phyloP scores from a whole-genome alignment of 2,113 vertebrate species.

The Bambusicola thoracicus region DNA sequence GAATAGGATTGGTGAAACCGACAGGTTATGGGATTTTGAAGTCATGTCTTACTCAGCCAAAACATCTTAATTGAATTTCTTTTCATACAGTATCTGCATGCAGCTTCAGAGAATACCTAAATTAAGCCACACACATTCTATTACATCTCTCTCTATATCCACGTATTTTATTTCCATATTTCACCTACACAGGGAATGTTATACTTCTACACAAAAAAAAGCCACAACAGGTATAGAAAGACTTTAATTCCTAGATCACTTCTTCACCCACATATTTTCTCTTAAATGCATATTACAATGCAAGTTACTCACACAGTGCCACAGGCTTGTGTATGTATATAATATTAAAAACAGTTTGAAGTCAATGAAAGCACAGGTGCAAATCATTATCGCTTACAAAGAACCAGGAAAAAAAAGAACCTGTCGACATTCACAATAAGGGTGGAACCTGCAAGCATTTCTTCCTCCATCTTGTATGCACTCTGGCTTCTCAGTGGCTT shows the following conservation, averaged over 20 bases:
- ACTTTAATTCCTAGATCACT: background rate
- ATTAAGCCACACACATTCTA: background rate
- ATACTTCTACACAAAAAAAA: background rate
- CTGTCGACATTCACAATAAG: background rate
- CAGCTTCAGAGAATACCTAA: background rate
- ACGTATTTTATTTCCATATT: background rate
- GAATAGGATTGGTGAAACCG: background rate
- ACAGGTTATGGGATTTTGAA: background rate
- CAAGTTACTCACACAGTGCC: background rate
- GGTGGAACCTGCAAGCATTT: background rate
- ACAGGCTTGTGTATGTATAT: background rate
- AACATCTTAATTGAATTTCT: background rate
- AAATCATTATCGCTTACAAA: background rate
- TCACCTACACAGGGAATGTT: background rate
- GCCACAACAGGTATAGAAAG: background rate
- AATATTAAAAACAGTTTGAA: background rate
- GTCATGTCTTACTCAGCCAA: background rate
- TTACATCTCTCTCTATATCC: background rate
- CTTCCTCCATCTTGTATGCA: background rate
- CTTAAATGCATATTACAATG: background rate
- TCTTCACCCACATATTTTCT: background rate
- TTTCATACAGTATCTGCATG: background rate
- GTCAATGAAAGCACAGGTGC: slow-evolving; percentile 17
- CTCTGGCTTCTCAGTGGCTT: background rate
- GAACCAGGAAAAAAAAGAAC: background rate